Evolutionary conservation across 2,113 vertebrate species (phyloP).

Genomic region (Toxostoma redivivum): DNA sequence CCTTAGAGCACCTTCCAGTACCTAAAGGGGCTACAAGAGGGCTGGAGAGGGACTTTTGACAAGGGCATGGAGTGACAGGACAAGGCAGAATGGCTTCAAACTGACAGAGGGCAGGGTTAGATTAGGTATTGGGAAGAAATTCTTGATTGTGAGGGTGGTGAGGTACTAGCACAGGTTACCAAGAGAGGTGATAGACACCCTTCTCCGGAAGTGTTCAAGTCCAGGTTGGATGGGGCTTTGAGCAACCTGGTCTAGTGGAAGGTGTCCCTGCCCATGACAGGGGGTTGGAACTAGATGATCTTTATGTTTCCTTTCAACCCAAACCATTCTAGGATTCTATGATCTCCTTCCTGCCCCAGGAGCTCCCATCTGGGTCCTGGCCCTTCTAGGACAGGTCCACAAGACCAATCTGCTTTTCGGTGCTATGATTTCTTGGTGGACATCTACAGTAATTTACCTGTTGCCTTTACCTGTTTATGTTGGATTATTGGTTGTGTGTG

Average conservation of each 20-base stretch:
- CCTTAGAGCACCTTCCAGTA: background rate
- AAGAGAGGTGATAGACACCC: background rate
- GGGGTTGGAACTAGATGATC: background rate
- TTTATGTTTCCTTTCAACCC: background rate
- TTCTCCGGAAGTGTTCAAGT: background rate
- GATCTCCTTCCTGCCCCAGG: background rate
- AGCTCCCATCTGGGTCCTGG: background rate
- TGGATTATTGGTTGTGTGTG: rapidly evolving
- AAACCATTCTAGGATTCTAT: background rate
- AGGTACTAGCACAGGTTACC: background rate
- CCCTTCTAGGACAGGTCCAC: background rate
- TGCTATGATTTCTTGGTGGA: background rate
- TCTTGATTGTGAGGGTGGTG: background rate
- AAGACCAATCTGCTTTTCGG: background rate
- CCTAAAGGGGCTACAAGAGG: background rate
- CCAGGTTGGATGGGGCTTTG: background rate
- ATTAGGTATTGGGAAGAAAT: background rate
- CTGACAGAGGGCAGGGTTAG: background rate
- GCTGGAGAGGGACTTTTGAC: background rate
- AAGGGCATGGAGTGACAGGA: background rate
- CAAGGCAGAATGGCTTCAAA: background rate
- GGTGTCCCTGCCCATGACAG: background rate
- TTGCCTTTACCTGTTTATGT: background rate
- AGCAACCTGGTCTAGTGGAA: background rate
- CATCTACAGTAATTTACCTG: background rate